Conservation (phyloP, 2,797 vertebrate genomes). For the Paratrypauchen microcephalus region DNA sequence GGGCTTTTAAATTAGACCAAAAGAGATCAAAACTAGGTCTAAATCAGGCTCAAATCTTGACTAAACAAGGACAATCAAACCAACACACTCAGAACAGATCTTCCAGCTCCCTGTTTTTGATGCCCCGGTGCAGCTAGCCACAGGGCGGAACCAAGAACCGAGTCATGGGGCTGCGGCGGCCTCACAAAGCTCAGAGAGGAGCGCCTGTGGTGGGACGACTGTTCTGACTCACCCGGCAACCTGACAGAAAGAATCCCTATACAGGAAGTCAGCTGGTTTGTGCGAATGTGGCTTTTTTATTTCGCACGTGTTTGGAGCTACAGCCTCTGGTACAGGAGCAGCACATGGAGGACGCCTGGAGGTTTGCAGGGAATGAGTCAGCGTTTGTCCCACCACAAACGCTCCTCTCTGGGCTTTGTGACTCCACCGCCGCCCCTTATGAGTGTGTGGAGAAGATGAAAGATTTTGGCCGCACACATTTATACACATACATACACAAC, state of each 20-base stretch:
- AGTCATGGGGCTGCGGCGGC: not conserved
- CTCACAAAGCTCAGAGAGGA: not conserved
- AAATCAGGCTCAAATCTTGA: not conserved
- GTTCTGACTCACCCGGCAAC: not conserved
- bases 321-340: not conserved
- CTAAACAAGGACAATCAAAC: not conserved
- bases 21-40: not conserved
- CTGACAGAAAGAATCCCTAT: not conserved
- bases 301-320: not conserved
- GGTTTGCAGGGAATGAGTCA: not conserved
- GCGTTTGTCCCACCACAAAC: not conserved
- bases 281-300: not conserved
- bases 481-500: no score
- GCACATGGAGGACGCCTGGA: not conserved
- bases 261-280: slow-evolving; percentile 2
- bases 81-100: not conserved
- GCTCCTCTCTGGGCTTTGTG: not conserved
- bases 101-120: not conserved
- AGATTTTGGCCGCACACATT: no score
- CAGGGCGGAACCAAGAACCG: not conserved
- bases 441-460: no score
- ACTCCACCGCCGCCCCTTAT: not conserved
- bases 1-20: no score
- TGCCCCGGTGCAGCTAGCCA: not conserved
- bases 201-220: not conserved